These are phyloP conservation scores for Menidia menidia DNA, from an alignment of 2,797 vertebrate species.

Conservation along the genomic window DNA sequence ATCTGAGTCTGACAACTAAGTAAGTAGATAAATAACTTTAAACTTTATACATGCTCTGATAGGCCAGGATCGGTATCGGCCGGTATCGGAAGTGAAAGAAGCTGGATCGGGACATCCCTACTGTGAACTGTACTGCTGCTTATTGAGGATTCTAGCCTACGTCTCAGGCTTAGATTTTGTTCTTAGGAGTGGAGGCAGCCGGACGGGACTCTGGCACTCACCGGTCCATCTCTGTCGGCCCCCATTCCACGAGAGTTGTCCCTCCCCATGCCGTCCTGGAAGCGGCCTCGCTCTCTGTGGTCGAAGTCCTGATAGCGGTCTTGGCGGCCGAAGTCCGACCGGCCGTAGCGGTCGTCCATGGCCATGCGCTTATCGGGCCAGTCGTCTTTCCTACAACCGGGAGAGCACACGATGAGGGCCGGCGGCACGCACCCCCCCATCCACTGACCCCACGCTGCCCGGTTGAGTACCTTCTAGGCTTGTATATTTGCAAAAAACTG, in stretches of 20 bases:
- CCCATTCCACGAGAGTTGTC: constrained; percentile 82
- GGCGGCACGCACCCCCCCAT: not conserved
- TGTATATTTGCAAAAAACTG: too few species aligned
- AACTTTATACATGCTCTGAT: too few species aligned
- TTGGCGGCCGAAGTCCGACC: constrained; percentile 87
- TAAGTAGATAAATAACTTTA: too few species aligned
- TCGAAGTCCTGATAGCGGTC: constrained; percentile 94
- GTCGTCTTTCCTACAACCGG: constrained; percentile 86
- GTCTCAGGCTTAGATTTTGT: too few species aligned
- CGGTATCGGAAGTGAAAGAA: too few species aligned
- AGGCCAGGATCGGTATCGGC: too few species aligned
- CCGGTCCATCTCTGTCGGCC: constrained; percentile 88
- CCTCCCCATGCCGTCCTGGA: constrained; percentile 85
- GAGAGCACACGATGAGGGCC: not conserved
- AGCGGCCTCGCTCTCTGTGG: constrained; percentile 90
- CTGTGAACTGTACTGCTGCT: too few species aligned
- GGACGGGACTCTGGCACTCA: constrained; percentile 50
- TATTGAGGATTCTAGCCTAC: too few species aligned
- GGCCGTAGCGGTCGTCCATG: constrained; percentile 88
- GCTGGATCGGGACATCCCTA: too few species aligned
- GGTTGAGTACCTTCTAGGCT: constrained; percentile 59
- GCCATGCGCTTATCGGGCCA: constrained; percentile 91
- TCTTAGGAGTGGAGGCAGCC: too few species aligned
- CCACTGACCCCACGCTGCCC: not conserved
- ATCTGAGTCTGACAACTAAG: too few species aligned